phyloP scores from a whole-genome alignment of 2,797 vertebrate species.

The Phyllotis vaccarum region DNA sequence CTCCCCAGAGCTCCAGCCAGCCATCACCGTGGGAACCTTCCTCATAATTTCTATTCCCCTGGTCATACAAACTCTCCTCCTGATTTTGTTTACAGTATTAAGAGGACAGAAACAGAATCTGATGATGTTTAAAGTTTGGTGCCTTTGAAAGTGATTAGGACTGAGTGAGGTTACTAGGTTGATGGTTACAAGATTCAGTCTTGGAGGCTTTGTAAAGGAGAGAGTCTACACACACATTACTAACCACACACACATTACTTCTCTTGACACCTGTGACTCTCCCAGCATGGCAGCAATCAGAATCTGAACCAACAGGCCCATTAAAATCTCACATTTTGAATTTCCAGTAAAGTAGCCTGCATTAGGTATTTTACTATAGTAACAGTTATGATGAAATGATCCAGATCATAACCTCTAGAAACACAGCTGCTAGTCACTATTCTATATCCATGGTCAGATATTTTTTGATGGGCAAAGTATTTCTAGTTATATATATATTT shows the following conservation, averaged over 20 bases:
- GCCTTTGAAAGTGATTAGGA: neutral
- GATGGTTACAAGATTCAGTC: neutral
- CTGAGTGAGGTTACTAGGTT: neutral
- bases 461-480: neutral
- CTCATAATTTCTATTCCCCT: too few species aligned
- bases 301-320: neutral
- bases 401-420: neutral
- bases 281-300: too few species aligned
- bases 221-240: neutral
- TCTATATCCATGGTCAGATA: neutral
- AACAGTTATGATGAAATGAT: neutral
- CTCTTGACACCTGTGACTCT: neutral
- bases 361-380: neutral
- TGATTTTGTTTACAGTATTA: neutral
- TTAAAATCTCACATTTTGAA: neutral
- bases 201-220: neutral
- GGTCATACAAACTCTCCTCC: too few species aligned
- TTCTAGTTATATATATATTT: conserved; percentile 21
- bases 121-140: neutral
- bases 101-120: neutral
- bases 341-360: neutral
- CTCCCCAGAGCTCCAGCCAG: too few species aligned
- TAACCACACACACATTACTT: neutral
- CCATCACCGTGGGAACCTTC: too few species aligned
- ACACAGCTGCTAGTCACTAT: neutral